Conservation (phyloP, 2,113 vertebrate genomes). For the Thryonomys swinderianus region DNA sequence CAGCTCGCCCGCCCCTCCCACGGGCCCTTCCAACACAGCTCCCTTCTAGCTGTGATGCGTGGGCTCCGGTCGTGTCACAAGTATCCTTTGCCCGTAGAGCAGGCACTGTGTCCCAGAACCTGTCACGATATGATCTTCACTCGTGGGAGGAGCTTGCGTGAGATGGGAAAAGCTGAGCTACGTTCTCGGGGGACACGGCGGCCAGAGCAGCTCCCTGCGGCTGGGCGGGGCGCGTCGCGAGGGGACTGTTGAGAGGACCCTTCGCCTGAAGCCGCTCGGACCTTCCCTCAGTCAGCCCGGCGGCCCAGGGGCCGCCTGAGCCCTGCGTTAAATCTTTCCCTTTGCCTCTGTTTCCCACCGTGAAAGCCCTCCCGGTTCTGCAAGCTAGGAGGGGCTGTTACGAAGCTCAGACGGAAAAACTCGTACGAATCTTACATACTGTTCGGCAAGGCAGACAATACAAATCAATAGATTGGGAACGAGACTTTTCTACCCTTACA, state of each 20-base stretch:
- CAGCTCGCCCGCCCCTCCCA: background rate
- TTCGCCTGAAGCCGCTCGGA: background rate
- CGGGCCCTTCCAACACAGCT: background rate
- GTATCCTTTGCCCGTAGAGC: background rate
- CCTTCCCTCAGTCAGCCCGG: background rate
- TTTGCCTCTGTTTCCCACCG: background rate
- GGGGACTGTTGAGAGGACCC: background rate
- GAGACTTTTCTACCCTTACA: slow-evolving; percentile 5
- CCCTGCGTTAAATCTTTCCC: background rate
- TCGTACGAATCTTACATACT: background rate
- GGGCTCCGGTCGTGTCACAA: background rate
- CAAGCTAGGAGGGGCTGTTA: background rate
- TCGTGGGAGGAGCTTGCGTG: background rate
- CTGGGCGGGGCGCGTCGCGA: background rate
- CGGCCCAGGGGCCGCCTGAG: background rate
- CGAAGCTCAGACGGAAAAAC: background rate
- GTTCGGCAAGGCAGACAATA: background rate
- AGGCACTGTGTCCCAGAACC: background rate
- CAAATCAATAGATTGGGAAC: background rate
- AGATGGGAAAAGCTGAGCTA: background rate
- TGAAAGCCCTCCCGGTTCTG: background rate
- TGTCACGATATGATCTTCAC: background rate
- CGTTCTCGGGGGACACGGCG: background rate
- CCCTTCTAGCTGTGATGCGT: background rate
- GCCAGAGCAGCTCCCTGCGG: background rate